Base-by-base conservation (phyloP, 2,797 vertebrate genomes). In the Enoplosus armatus region DNA sequence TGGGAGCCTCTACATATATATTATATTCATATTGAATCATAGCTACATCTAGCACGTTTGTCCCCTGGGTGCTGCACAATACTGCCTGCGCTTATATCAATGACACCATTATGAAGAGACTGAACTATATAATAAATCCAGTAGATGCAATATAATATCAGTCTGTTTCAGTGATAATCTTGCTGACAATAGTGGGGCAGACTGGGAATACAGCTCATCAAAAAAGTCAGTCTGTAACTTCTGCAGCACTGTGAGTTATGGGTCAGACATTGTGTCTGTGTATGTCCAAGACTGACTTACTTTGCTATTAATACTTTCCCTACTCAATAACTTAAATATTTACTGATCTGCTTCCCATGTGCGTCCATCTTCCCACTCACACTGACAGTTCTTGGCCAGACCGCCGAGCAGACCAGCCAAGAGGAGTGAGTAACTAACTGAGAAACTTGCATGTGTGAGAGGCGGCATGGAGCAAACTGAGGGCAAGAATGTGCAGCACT, bases 11-110 rank as follows among this genome's bases (percentile, higher is more conserved):
- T 75, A 58, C 75, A 85, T 85, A 80, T 80, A 85, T 62, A 88
- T 87, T 84, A 76, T 72, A 80, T 87, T 84, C 79, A 65, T 79
- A 66, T 24, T 75, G 84, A 86, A 88, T 87, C 80, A 87, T 14
- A 53, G 84, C 77, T 61, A 79, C 82, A 86, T 77, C 51, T 79
- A 24, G 59, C 56, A 58, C 45, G 29, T 69, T 62, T 26, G 61
- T 89, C 91, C 83, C 87, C 35, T 16, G 83, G 89, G 89, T 56
- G 66, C 72, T 37, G 45, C 89, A 85, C 83, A 85, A 86, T 80
- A 53, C 67, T 9, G 63, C 51, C 74, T 53, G 56, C 10, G 53
- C 80, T 77, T 63, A 64, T 65, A 82, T 87, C 83, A 83, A 79
- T 68, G 88, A 75, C 75, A 80, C 35, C 58, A 72, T 87, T 85